Conservation (phyloP, 2,797 vertebrate genomes). For the Crocodylus rhombifer region DNA sequence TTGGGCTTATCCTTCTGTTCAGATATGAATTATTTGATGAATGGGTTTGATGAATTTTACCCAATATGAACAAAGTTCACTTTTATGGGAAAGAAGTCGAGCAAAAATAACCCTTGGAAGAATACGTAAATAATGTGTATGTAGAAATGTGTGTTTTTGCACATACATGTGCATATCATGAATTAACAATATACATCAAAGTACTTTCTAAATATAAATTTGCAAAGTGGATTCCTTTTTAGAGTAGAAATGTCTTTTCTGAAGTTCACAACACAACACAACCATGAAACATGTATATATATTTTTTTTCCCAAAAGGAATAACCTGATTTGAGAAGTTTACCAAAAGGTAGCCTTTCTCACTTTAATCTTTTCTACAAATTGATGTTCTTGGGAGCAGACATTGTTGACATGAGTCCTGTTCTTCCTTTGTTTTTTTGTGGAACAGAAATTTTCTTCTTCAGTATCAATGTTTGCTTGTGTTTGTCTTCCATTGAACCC, state of each 20-base stretch:
- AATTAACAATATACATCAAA: background rate
- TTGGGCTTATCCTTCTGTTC: background rate
- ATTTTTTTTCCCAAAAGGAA: background rate
- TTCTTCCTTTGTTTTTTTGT: background rate
- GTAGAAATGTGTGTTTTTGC: background rate
- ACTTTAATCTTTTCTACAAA: conserved; percentile 19
- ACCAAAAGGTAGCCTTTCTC: conserved; percentile 10
- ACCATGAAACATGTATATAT: background rate
- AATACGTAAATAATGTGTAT: background rate
- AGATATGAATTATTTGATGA: background rate
- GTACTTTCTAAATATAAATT: background rate
- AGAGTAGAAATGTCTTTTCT: background rate
- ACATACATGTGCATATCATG: accelerated
- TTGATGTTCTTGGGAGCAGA: background rate
- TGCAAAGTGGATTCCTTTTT: background rate
- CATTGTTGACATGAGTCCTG: conserved; percentile 28
- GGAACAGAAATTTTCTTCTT: background rate
- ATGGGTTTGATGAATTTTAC: background rate
- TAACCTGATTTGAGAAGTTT: conserved; percentile 17
- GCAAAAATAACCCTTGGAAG: background rate
- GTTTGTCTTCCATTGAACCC: conserved; percentile 42
- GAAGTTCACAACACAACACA: background rate
- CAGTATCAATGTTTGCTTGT: background rate
- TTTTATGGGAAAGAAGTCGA: background rate
- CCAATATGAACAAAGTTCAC: background rate